Evolutionary conservation across 2,113 vertebrate species (phyloP).

Genomic region (Otolemur garnettii): DNA sequence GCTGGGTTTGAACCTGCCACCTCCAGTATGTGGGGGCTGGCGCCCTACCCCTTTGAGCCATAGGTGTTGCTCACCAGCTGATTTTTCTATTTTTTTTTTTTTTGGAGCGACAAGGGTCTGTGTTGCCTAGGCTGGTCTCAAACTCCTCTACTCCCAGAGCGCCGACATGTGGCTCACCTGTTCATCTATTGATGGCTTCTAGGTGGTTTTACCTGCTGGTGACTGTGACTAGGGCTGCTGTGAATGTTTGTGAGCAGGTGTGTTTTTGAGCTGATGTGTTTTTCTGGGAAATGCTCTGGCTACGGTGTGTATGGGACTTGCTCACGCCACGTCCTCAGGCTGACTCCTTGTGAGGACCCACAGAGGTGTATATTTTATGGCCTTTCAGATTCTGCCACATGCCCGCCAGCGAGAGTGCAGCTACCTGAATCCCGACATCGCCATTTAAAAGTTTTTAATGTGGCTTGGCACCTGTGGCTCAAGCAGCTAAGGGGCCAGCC

Average conservation of each 20-base stretch:
- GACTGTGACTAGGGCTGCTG: neutral
- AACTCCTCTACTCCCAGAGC: no score
- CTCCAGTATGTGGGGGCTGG: no score
- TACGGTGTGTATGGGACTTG: no score
- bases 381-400: neutral
- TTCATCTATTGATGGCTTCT: rapidly evolving
- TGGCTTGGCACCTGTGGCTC: no score
- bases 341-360: neutral
- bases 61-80: no score
- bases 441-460: neutral
- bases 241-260: neutral
- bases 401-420: neutral
- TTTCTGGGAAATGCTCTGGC: rapidly evolving
- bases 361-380: neutral
- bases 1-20: no score
- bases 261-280: neutral
- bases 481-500: no score
- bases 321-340: rapidly evolving
- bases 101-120: no score
- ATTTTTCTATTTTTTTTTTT: no score
- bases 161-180: no score
- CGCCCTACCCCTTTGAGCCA: no score
- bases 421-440: rapidly evolving
- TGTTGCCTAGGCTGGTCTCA: no score
- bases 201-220: neutral